Base-by-base conservation (phyloP, 2,797 vertebrate species). In the Pogonophryne albipinna region DNA sequence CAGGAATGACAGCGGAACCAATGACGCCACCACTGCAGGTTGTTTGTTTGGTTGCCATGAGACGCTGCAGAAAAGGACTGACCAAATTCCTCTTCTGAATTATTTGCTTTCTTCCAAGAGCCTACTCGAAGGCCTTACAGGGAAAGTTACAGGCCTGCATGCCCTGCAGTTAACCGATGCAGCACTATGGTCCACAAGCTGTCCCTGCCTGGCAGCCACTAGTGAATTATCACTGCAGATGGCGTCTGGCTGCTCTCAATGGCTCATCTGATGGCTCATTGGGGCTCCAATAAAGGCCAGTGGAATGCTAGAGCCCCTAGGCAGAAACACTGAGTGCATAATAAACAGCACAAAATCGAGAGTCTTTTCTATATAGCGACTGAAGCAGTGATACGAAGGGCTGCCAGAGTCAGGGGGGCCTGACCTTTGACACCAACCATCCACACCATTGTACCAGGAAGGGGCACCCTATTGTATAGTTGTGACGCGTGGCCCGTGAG, bases 41-140 rank as follows among this genome's bases (percentile, higher is more conserved):
- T 91, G 84, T 93, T 95, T 95, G 92, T 93, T 94, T 89, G 85
- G 94, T 95, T 95, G 92, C 92, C 76, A 92, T 89, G 93, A 91
- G 71, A 87, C 80, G 76, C 64, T 67, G 67, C 70, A 73, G 77
- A 52, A 76, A 88, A 38, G 83, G 65, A 47, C 55, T 60, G 17
- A 7, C 34, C 72, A 87, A 77, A 85, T 78, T 80, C 67, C 76
- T 86, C 31, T 15, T 67, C 59, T 50, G 61, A 69, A 78, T 82
- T 82, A 64, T 79, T 76, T 45, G 38, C 59, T 57, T 69, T 72
- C 57, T 44, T 45, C 49, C 19, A 11, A 27, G 47, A 86, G 84
- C 60, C 62, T 79, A 80, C 81, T 20, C 58, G 77, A 50, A 61
- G 51, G 83, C 70, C 10, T 20, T 64, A 72, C 47, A 59, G 70